Conservation (phyloP, 2,113 vertebrate species). For the Sciurus niger region DNA sequence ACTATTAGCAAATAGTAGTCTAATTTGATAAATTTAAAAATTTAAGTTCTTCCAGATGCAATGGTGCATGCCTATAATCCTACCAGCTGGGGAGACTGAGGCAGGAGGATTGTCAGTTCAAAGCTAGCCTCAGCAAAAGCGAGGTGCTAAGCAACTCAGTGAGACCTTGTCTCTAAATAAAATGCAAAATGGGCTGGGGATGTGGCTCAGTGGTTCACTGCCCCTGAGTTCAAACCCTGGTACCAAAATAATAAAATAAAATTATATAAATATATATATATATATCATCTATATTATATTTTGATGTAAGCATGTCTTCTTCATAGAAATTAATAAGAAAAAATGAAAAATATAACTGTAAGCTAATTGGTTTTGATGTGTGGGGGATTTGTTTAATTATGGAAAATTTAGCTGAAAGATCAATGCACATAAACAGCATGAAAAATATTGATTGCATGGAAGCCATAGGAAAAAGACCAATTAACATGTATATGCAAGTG, state of each 20-base stretch:
- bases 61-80: no score
- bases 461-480: not conserved
- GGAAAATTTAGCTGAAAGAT: conserved; percentile 27
- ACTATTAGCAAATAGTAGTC: not conserved
- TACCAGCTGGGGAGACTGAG: no score
- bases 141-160: no score
- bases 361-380: conserved; percentile 64
- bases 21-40: not conserved
- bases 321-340: conserved; percentile 44
- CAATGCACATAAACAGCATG: conserved; percentile 10
- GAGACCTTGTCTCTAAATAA: no score
- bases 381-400: conserved; percentile 32
- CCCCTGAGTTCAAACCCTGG: no score
- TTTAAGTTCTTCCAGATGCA: not conserved
- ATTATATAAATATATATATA: no score
- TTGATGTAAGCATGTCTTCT: not conserved
- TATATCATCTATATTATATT: no score
- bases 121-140: no score
- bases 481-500: not conserved
- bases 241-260: no score
- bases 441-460: not conserved
- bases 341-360: conserved; percentile 28
- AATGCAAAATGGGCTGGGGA: no score
- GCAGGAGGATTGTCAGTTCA: no score
- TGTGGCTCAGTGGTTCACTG: no score